These are phyloP conservation scores for Parapsyche elsis DNA, from an alignment of 1,140 invertebrate species.

Conservation along the genomic window DNA sequence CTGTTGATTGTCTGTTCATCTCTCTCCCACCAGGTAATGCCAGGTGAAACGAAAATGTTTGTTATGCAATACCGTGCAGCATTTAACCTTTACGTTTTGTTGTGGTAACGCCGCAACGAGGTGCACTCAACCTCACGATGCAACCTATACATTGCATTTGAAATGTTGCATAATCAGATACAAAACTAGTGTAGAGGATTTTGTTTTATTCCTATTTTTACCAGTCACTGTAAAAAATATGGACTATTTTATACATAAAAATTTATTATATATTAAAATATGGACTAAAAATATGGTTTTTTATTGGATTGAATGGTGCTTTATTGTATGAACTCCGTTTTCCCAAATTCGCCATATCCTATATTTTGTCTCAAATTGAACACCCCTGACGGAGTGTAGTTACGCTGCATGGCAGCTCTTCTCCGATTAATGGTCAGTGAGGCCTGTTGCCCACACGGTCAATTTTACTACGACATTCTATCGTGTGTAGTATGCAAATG, in stretches of 20 bases:
- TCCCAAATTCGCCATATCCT: no score
- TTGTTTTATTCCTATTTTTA: no score
- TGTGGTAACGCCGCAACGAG: neutral
- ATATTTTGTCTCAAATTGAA: neutral
- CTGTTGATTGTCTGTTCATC: neutral
- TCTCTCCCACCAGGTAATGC: neutral
- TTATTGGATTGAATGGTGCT: no score
- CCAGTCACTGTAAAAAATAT: no score
- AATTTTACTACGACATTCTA: slow-evolving; percentile 51
- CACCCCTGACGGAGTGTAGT: neutral
- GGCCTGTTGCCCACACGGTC: slow-evolving; percentile 29
- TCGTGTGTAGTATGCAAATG: slow-evolving; percentile 53
- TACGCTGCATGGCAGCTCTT: neutral
- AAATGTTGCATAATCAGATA: no score
- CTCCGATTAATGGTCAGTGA: neutral
- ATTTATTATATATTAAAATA: no score
- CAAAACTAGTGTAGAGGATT: no score
- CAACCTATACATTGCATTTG: no score
- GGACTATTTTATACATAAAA: no score
- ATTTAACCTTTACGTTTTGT: slow-evolving; percentile 39
- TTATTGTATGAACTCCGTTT: no score
- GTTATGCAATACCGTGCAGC: slow-evolving; percentile 37
- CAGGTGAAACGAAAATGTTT: neutral
- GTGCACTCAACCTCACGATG: neutral
- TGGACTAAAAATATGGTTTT: no score